Evolutionary conservation across 2,797 vertebrate species (phyloP), one percentile per base, ranked within the genome.

Genomic region (Odontamblyopus rebecca): DNA sequence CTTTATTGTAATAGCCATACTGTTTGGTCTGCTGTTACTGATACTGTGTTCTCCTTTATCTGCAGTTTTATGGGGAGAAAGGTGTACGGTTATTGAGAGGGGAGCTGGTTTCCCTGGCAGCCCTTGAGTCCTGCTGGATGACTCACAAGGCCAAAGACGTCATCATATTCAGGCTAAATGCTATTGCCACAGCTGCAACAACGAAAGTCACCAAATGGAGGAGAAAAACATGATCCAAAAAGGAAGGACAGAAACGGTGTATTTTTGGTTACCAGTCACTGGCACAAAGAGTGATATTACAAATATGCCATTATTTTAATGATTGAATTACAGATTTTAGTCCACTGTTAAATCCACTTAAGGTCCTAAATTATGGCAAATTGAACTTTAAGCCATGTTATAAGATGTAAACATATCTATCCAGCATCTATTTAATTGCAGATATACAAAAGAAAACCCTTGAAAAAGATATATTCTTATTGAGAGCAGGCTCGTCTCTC

Each of bases 71-170:
- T 62, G 15, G 56, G 38, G 51, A 27, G 70, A 30, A 68, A 30
- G 54, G 61, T 61, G 60, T 68, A 73, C 71, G 76, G 73, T 79
- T 66, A 81, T 77, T 80, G 71, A 73, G 62, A 60, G 50, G 51
- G 60, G 60, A 61, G 65, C 76, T 74, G 32, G 67, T 77, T 82
- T 79, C 61, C 76, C 57, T 12, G 15, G 61, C 66, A 71, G 78
- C 72, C 79, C 78, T 68, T 62, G 29, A 77, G 78, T 64, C 70
- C 68, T 70, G 83, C 75, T 71, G 9, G 70, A 81, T 90, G 88
- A 89, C 70, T 90, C 85, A 90, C 74, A 72, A 71, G 75, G 62
- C 71, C 82, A 74, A 73, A 78, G 76, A 86, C 81, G 71, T 88
- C 88, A 87, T 80, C 57, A 72, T 41, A 83, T 85, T 85, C 83